phyloP scores from a whole-genome alignment of 1,140 invertebrate genomes.

The Helicoverpa armigera region DNA sequence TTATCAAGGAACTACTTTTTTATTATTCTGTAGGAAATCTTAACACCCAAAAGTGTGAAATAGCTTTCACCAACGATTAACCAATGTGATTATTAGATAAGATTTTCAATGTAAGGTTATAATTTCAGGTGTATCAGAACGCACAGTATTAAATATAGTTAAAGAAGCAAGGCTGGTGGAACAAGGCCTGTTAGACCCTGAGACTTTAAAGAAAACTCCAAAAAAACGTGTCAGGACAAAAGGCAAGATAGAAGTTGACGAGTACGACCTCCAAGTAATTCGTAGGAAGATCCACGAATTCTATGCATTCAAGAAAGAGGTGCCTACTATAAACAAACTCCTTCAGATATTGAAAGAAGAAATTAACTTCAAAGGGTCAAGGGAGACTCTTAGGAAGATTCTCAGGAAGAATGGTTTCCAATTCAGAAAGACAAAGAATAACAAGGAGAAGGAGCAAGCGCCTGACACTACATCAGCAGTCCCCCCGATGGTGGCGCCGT shows the following conservation, averaged over 20 bases:
- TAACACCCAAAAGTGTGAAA: neutral
- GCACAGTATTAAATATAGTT: slow-evolving; percentile 79
- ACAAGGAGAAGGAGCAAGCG: slow-evolving; percentile 76
- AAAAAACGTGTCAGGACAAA: slow-evolving; percentile 81
- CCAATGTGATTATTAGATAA: neutral
- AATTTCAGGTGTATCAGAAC: slow-evolving; percentile 78
- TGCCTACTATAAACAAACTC: slow-evolving; percentile 80
- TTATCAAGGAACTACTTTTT: too few relatives aligned
- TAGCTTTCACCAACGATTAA: neutral
- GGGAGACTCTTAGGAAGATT: slow-evolving; percentile 79
- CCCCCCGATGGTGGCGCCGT: slow-evolving; percentile 77
- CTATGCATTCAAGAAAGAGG: slow-evolving; percentile 83
- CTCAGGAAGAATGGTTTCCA: slow-evolving; percentile 82
- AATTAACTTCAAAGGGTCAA: slow-evolving; percentile 81
- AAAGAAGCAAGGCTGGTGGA: slow-evolving; percentile 80
- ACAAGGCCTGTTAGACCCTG: slow-evolving; percentile 80
- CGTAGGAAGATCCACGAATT: slow-evolving; percentile 81
- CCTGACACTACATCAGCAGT: slow-evolving; percentile 72
- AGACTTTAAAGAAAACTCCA: slow-evolving; percentile 75
- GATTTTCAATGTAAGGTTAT: neutral
- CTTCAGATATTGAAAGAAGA: slow-evolving; percentile 81
- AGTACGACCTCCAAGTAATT: slow-evolving; percentile 82
- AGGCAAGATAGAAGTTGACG: slow-evolving; percentile 82
- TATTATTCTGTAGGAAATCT: too few relatives aligned
- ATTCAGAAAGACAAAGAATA: slow-evolving; percentile 81